Conservation (phyloP, 2,113 vertebrate genomes). For the Peromyscus maniculatus region DNA sequence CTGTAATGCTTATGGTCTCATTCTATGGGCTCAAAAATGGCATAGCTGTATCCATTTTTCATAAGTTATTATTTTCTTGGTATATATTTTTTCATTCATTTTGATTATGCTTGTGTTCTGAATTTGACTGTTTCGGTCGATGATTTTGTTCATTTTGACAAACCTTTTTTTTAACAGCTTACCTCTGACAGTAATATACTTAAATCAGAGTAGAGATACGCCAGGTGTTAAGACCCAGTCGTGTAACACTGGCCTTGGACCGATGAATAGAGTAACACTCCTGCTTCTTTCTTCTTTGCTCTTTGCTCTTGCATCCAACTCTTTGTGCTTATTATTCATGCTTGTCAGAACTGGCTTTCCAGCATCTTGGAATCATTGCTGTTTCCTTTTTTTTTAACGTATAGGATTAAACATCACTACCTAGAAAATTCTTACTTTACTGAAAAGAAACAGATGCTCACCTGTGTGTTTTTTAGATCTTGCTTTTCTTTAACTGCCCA, state of each 20-base stretch:
- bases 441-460: neutral
- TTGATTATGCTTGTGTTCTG: neutral
- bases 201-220: neutral
- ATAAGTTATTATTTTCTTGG: neutral
- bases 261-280: neutral
- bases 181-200: neutral
- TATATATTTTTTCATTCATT: neutral
- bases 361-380: neutral
- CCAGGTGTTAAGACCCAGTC: neutral
- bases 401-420: neutral
- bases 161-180: neutral
- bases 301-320: neutral
- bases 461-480: neutral
- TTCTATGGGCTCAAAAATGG: neutral
- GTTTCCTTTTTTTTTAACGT: neutral
- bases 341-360: neutral
- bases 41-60: neutral
- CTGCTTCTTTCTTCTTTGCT: neutral
- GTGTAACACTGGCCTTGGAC: neutral
- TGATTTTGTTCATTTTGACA: neutral
- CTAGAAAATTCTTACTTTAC: neutral
- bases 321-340: neutral
- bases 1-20: neutral
- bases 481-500: neutral
- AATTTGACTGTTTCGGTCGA: neutral